Evolutionary conservation across 35 echinoderm and acorn worm species (phyloP).

Genomic region (Ophiothrix spiculata): DNA sequence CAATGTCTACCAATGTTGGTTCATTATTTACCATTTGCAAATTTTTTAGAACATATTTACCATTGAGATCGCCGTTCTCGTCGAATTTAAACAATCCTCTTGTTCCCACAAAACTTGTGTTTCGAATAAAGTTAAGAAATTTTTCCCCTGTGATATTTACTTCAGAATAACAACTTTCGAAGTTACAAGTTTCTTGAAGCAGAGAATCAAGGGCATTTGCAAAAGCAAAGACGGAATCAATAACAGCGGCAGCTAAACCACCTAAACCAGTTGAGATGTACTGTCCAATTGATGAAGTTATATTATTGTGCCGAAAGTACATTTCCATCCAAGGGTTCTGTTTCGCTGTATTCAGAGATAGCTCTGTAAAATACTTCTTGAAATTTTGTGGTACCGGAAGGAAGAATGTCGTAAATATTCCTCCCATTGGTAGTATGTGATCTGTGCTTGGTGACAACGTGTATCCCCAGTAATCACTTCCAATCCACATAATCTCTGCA

Average conservation of each 20-base stretch:
- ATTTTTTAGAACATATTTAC: slow-evolving; percentile 44
- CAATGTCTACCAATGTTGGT: slow-evolving; percentile 12
- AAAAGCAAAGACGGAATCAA: slow-evolving; percentile 40
- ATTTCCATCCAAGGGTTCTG: slow-evolving; percentile 31
- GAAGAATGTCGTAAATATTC: slow-evolving; percentile 25
- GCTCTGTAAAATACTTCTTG: slow-evolving; percentile 24
- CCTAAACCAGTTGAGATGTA: background rate
- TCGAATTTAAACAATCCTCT: slow-evolving; percentile 23
- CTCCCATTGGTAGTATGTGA: slow-evolving; percentile 1
- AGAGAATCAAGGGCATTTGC: slow-evolving; percentile 27
- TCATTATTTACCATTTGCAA: slow-evolving; percentile 24
- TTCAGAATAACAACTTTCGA: background rate
- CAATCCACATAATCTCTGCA: slow-evolving; percentile 34
- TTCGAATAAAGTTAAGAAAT: slow-evolving; percentile 14
- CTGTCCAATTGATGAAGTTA: background rate
- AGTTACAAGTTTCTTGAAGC: background rate
- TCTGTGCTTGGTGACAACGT: background rate
- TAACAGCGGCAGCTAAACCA: slow-evolving; percentile 11
- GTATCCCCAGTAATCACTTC: slow-evolving; percentile 43
- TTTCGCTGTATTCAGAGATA: background rate
- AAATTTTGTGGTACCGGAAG: slow-evolving; percentile 8
- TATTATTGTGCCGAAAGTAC: background rate
- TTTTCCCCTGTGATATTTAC: background rate
- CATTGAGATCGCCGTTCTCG: slow-evolving; percentile 25
- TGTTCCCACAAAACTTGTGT: slow-evolving; percentile 5